Evolutionary conservation across 1,140 invertebrate genomes (phyloP).

Genomic region (Heterodera carotae): DNA sequence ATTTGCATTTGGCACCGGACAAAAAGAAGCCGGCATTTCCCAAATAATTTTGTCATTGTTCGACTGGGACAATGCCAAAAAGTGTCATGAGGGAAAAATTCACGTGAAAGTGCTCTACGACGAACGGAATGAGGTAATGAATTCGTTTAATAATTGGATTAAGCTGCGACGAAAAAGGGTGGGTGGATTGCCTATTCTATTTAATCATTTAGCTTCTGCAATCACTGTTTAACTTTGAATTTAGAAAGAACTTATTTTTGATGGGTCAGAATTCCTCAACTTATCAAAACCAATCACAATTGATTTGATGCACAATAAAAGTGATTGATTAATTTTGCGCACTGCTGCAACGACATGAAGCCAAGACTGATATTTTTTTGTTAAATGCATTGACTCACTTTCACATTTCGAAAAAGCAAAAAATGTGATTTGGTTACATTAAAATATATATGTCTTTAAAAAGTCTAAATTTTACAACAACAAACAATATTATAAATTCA

Average conservation of each 20-base stretch:
- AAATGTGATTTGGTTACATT: no score
- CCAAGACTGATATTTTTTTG: no score
- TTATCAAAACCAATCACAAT: background rate
- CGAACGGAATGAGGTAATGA: background rate
- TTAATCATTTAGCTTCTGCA: no score
- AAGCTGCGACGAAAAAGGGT: no score
- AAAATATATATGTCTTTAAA: no score
- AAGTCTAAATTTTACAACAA: no score
- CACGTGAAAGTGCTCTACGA: background rate
- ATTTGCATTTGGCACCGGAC: background rate
- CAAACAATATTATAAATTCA: no score
- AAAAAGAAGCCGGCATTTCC: background rate
- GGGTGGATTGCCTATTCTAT: no score
- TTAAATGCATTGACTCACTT: no score
- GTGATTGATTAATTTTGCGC: no score
- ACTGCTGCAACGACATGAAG: no score
- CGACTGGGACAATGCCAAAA: background rate
- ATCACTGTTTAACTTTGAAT: background rate
- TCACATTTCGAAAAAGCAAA: no score
- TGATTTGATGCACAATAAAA: background rate
- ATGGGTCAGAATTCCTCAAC: background rate
- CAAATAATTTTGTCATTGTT: background rate
- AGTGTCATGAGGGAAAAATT: background rate
- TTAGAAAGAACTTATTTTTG: background rate
- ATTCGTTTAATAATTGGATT: background rate